Conservation (phyloP, 2,888 invertebrate species). For the Trachelus stipa region DNA sequence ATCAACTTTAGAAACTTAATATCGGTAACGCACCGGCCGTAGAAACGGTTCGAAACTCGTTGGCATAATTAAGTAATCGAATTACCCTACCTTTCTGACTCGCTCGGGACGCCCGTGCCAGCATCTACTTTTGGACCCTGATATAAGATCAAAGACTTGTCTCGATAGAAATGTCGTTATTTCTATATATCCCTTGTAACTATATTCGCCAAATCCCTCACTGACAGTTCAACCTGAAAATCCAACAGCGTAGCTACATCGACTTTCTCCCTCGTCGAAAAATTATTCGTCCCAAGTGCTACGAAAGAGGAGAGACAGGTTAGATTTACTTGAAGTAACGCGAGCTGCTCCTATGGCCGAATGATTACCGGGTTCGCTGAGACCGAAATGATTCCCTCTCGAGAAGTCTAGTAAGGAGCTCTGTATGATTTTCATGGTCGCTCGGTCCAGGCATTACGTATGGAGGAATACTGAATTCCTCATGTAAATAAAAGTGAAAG, state of each 20-base stretch:
- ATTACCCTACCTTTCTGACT: slow-evolving; percentile 19
- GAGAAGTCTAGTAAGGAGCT: background rate
- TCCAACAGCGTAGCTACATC: background rate
- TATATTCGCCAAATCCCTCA: background rate
- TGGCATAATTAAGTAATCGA: slow-evolving; percentile 38
- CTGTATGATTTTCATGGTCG: background rate
- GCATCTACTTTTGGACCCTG: background rate
- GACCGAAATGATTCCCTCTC: background rate
- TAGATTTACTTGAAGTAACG: background rate
- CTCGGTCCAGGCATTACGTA: background rate
- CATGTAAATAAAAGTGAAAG: background rate
- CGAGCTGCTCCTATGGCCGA: background rate
- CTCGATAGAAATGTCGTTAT: background rate
- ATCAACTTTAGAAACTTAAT: slow-evolving; percentile 46
- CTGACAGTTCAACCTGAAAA: background rate
- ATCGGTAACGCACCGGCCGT: slow-evolving; percentile 32
- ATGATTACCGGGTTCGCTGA: background rate
- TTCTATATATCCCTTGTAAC: background rate
- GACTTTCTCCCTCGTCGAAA: background rate
- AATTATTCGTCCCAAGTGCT: background rate
- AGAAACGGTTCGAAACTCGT: slow-evolving; percentile 34
- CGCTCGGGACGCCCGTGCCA: background rate
- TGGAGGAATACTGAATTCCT: background rate
- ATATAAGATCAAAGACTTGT: background rate
- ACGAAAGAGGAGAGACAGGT: background rate